phyloP scores from a whole-genome alignment of 2,797 vertebrate species.

The Spheniscus humboldti region DNA sequence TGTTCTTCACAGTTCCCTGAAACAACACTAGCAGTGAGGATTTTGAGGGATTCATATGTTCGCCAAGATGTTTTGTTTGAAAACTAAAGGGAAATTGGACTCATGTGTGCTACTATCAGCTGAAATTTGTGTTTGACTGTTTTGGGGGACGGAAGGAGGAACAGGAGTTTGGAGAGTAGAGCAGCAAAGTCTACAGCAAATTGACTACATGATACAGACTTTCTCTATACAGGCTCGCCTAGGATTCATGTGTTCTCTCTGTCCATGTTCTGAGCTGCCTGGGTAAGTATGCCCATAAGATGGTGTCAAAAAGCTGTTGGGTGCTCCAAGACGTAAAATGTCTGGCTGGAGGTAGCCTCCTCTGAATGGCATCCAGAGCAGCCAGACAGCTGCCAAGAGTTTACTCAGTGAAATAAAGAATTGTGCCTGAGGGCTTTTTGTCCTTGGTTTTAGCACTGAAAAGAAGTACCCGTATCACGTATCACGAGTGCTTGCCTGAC shows the following conservation, averaged over 20 bases:
- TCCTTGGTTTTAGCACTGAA: background rate
- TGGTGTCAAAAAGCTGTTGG: background rate
- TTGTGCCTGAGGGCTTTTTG: background rate
- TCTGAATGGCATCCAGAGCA: background rate
- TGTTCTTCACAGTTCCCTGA: background rate
- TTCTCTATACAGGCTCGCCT: background rate
- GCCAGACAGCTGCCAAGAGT: background rate
- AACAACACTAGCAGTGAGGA: background rate
- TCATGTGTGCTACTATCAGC: background rate
- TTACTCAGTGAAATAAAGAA: background rate
- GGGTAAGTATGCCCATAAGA: background rate
- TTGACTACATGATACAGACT: background rate
- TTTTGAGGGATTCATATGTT: background rate
- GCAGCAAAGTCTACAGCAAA: background rate
- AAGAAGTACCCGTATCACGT: rapidly evolving
- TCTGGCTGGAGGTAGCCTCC: background rate
- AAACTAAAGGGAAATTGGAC: background rate
- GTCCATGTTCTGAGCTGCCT: background rate
- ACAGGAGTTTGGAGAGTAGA: background rate
- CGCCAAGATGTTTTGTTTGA: background rate
- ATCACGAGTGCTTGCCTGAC: background rate
- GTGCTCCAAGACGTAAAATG: background rate
- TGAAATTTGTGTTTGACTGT: background rate
- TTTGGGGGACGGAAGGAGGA: background rate
- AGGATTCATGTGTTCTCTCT: background rate